Evolutionary conservation across 2,797 vertebrate species (phyloP).

Genomic region (Oreortyx pictus): DNA sequence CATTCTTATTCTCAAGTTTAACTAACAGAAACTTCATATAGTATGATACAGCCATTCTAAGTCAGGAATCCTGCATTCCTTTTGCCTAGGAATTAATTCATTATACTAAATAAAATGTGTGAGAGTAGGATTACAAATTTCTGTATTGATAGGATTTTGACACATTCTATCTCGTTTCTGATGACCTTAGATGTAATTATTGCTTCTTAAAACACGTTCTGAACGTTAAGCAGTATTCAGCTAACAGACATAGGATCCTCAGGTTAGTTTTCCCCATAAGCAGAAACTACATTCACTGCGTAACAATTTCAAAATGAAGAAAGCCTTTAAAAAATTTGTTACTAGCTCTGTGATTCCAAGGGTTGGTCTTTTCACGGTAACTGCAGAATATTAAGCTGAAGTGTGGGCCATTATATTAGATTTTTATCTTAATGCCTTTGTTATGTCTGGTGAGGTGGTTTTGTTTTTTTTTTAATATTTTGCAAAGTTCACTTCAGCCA

Average conservation of each 20-base stretch:
- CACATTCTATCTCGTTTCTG: not conserved
- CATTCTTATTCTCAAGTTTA: not conserved
- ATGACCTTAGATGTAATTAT: not conserved
- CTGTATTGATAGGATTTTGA: not conserved
- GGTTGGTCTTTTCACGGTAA: rapidly evolving
- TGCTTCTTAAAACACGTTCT: not conserved
- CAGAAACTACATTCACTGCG: rapidly evolving
- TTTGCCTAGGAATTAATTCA: not conserved
- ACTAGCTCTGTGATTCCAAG: not conserved
- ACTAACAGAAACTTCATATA: not conserved
- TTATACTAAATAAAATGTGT: not conserved
- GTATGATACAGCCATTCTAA: not conserved
- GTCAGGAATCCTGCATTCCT: not conserved
- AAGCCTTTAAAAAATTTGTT: not conserved
- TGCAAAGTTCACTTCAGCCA: not conserved
- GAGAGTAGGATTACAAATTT: not conserved
- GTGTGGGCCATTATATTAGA: not conserved
- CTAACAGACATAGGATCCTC: not conserved
- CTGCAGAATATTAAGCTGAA: not conserved
- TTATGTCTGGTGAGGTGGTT: not conserved
- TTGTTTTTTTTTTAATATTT: not conserved
- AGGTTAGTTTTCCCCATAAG: not conserved
- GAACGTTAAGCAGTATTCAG: not conserved
- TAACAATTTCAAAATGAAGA: not conserved
- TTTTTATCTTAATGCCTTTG: not conserved